Evolutionary conservation across 2,113 vertebrate genomes (phyloP).

Genomic region (Platycercus adscitus): DNA sequence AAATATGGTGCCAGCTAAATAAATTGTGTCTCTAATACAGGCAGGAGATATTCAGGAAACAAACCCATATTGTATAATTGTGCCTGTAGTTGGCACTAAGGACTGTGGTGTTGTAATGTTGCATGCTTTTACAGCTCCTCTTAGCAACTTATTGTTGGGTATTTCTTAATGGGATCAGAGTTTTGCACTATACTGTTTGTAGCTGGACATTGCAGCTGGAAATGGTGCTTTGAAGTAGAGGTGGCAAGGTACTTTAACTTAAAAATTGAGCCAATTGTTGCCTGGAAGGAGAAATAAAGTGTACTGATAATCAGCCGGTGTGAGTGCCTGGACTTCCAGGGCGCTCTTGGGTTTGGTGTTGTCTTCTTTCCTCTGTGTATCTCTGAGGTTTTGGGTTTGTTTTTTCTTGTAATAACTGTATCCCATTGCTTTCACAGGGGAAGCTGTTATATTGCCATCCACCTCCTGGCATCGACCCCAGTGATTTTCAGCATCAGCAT

Average conservation of each 20-base stretch:
- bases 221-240: background rate
- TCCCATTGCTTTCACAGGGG: constrained; percentile 75
- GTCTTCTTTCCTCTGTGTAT: background rate
- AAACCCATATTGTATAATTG: background rate
- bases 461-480: constrained; percentile 81
- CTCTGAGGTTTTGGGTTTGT: background rate
- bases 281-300: background rate
- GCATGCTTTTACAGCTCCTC: background rate
- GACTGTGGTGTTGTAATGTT: background rate
- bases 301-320: background rate
- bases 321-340: background rate
- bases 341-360: background rate
- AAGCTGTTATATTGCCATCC: constrained; percentile 93
- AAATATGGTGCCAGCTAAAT: background rate
- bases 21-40: background rate
- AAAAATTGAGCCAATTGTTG: background rate
- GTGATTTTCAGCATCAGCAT: constrained; percentile 88
- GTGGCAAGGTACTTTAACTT: background rate
- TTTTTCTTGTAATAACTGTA: background rate
- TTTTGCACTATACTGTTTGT: background rate
- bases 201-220: background rate
- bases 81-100: background rate
- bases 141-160: rapidly evolving
- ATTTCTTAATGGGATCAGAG: background rate
- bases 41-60: background rate